phyloP scores from a whole-genome alignment of 1,140 invertebrate species.

The Zaprionus taronus region DNA sequence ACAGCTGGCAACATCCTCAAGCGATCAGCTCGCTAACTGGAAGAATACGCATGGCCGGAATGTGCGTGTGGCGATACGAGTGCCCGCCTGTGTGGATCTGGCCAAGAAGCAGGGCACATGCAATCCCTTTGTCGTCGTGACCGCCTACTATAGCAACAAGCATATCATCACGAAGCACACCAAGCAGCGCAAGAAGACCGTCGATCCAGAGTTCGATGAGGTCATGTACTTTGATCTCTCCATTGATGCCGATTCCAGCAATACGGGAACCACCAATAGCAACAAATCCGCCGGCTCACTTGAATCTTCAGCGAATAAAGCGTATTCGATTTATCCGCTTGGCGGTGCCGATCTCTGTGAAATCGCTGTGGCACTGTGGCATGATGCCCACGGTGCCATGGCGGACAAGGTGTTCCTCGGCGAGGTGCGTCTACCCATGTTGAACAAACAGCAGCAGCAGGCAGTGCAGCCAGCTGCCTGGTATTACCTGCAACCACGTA shows the following conservation, averaged over 20 bases:
- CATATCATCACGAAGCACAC: slow-evolving; percentile 93
- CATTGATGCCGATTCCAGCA: slow-evolving; percentile 86
- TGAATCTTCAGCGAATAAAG: slow-evolving; percentile 80
- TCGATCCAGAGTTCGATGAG: slow-evolving; percentile 95
- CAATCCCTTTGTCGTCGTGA: slow-evolving; percentile 94
- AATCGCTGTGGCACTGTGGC: slow-evolving; percentile 92
- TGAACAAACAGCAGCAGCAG: slow-evolving; percentile 88
- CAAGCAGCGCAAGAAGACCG: slow-evolving; percentile 94
- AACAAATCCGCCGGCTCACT: slow-evolving; percentile 62
- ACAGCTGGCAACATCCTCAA: slow-evolving; percentile 51
- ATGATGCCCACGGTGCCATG: slow-evolving; percentile 91
- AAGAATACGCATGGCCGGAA: slow-evolving; percentile 58
- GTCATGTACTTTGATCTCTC: slow-evolving; percentile 93
- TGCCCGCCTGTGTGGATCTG: slow-evolving; percentile 94
- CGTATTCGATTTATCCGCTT: slow-evolving; percentile 86
- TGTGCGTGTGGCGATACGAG: slow-evolving; percentile 85
- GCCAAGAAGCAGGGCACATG: slow-evolving; percentile 95
- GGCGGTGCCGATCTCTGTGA: slow-evolving; percentile 88
- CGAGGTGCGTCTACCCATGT: slow-evolving; percentile 91
- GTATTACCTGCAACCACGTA: slow-evolving; percentile 93
- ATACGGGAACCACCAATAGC: slow-evolving; percentile 83
- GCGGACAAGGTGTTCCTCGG: slow-evolving; percentile 93
- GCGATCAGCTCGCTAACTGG: slow-evolving; percentile 70
- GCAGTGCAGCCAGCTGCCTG: slow-evolving; percentile 87
- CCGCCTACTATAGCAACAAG: slow-evolving; percentile 91